Evolutionary conservation across 2,888 invertebrate genomes (phyloP), one percentile per base, ranked within the genome.

Genomic region (Syrphus vitripennis): DNA sequence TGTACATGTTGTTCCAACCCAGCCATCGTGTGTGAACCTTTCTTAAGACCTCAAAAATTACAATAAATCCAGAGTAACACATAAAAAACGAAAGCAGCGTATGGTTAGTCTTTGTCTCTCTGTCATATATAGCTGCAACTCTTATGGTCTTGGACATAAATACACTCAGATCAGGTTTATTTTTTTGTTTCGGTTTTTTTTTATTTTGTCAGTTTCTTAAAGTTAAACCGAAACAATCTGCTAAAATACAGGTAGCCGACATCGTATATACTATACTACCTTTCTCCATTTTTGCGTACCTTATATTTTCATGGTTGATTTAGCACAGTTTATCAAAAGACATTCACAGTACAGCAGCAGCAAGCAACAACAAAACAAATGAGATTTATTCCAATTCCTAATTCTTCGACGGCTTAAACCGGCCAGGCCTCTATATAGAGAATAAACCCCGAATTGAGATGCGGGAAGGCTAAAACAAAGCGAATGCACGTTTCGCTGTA

Each of bases 41-140:
- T 80, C 80, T 76, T 61, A 81, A 81, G 81, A 72, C 76, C 80
- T 77, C 81, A 81, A 84, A 84, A 84, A 81, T 81, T 81, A 84
- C 84, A 84, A 84, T 84, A 84, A 81, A 84, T 84, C 81, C 81
- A 81, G 72, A 84, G 76, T 77, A 84, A 84, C 80, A 76, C 84
- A 81, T 81, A 84, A 80, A 84, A 84, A 84, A 79, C 80, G 83
- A 84, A 80, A 84, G 81, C 84, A 77, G 48, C 69, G 70, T 83
- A 61, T 55, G 55, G 55, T 55, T 29, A 65, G 83, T 78, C 76
- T 80, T 76, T 81, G 81, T 76, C 50, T 76, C 69, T 70, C 48
- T 55, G 71, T 65, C 65, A 45, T 65, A 65, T 76, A 37, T 34
- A 77, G 48, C 42, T 80, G 71, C 75, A 79, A 79, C 61, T 75